These are phyloP conservation scores for Scolopax rusticola DNA, from an alignment of 2,797 vertebrate species.

Conservation along the genomic window DNA sequence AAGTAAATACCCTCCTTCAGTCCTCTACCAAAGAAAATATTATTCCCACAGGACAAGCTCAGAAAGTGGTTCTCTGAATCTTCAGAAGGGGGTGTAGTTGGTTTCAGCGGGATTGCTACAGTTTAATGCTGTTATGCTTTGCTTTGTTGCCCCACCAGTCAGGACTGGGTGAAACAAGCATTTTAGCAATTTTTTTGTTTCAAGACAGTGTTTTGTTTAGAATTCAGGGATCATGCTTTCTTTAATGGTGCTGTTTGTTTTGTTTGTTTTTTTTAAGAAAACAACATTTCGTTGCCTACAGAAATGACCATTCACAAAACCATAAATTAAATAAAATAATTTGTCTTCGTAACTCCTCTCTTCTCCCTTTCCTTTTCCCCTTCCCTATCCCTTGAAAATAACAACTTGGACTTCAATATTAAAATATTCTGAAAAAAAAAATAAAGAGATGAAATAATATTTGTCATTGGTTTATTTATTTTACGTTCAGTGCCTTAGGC, in stretches of 20 bases:
- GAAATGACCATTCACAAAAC: slow-evolving; percentile 78
- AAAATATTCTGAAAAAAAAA: slow-evolving; percentile 81
- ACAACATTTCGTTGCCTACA: slow-evolving; percentile 80
- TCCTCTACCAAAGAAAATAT: slow-evolving; percentile 88
- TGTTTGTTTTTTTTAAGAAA: slow-evolving; percentile 66
- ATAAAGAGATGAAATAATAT: slow-evolving; percentile 80
- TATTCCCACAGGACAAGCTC: slow-evolving; percentile 79
- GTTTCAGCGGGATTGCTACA: slow-evolving; percentile 72
- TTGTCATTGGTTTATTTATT: slow-evolving; percentile 70
- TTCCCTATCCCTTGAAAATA: slow-evolving; percentile 73
- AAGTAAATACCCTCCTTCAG: slow-evolving; percentile 81
- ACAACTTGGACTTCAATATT: slow-evolving; percentile 80
- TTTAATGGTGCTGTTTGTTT: slow-evolving; percentile 86
- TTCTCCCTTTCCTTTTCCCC: slow-evolving; percentile 73
- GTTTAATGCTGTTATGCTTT: slow-evolving; percentile 76
- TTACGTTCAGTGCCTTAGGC: slow-evolving; percentile 51
- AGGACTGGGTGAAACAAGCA: slow-evolving; percentile 75
- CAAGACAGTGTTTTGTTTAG: slow-evolving; percentile 84
- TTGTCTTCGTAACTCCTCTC: slow-evolving; percentile 76
- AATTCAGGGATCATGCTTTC: slow-evolving; percentile 89
- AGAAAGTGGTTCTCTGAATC: slow-evolving; percentile 79
- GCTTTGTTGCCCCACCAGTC: slow-evolving; percentile 77
- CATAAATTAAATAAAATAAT: slow-evolving; percentile 80
- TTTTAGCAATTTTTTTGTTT: slow-evolving; percentile 72
- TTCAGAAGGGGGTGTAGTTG: slow-evolving; percentile 79